Percentiles rank a stretch among this genome's conserved stretches.
These are phyloP conservation scores for Mythimna pallens DNA, from an alignment of 2,888 invertebrate genomes.

Conservation along the genomic window DNA sequence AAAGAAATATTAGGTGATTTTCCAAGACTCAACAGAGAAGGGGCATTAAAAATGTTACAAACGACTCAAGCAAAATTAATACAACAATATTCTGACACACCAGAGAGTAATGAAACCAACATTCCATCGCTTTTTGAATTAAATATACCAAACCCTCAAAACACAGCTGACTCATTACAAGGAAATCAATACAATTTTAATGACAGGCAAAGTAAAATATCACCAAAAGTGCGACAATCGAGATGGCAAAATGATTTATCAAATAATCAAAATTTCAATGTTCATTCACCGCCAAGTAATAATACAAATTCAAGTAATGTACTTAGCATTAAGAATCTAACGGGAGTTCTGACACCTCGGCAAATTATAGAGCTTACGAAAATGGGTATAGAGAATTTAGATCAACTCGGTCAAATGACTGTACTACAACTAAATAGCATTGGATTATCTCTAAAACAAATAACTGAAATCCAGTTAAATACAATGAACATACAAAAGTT, in stretches of 20 bases:
- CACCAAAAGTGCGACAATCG: constrained; percentile 87
- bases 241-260: constrained; percentile 87
- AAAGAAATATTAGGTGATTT: constrained; percentile 98
- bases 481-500: constrained; percentile 91
- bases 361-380: constrained; percentile 91
- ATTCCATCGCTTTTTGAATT: constrained; percentile 88
- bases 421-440: constrained; percentile 91
- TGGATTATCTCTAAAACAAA: constrained; percentile 91
- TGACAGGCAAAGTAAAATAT: constrained; percentile 83
- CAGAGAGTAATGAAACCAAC: constrained; percentile 79
- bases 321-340: constrained; percentile 90
- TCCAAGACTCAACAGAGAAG: constrained; percentile 95
- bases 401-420: constrained; percentile 91
- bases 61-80: constrained; percentile 85
- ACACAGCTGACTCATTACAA: constrained; percentile 70
- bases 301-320: constrained; percentile 79
- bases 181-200: constrained; percentile 78
- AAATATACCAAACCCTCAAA: constrained; percentile 85
- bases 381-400: constrained; percentile 91
- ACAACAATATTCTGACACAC: constrained; percentile 82
- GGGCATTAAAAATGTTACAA: constrained; percentile 91
- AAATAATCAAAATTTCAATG: constrained; percentile 77
- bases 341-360: constrained; percentile 89
- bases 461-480: constrained; percentile 91
- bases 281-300: constrained; percentile 76